Conservation (phyloP, 1,140 invertebrate genomes). For the Tetranychus cinnabarinus region DNA sequence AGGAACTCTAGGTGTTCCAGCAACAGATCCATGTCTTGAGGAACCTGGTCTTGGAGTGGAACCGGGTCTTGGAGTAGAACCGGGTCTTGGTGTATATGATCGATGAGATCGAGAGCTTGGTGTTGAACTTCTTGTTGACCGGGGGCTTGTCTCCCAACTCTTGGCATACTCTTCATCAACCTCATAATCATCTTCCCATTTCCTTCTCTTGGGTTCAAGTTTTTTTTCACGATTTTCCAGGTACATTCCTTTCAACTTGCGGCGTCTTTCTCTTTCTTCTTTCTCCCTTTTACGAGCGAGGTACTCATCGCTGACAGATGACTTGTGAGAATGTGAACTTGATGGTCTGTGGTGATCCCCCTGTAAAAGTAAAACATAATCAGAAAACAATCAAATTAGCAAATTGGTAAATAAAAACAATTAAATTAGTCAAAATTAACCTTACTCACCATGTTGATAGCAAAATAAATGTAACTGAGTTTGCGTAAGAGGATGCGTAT, state of each 20-base stretch:
- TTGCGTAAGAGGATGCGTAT: no score
- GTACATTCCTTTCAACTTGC: not conserved
- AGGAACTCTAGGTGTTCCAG: not conserved
- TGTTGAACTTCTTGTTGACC: not conserved
- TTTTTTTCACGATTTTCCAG: not conserved
- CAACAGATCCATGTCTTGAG: not conserved
- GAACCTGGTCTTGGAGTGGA: not conserved
- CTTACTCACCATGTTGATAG: no score
- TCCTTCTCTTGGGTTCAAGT: not conserved
- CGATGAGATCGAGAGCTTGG: not conserved
- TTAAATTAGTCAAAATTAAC: no score
- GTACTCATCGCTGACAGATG: not conserved
- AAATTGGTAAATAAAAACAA: no score
- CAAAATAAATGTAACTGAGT: no score
- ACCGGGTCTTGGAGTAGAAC: not conserved
- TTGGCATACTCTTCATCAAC: not conserved
- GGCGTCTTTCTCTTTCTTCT: not conserved
- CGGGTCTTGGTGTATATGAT: not conserved
- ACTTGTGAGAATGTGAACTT: no score
- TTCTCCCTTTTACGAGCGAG: not conserved
- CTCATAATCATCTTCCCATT: not conserved
- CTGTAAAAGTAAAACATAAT: no score
- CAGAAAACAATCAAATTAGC: no score
- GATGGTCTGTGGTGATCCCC: no score
- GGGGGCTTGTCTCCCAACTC: not conserved